Percentiles rank a stretch among this genome's conserved stretches.
phyloP scores from a whole-genome alignment of 2,113 vertebrate genomes.

The Catharus minimus region DNA sequence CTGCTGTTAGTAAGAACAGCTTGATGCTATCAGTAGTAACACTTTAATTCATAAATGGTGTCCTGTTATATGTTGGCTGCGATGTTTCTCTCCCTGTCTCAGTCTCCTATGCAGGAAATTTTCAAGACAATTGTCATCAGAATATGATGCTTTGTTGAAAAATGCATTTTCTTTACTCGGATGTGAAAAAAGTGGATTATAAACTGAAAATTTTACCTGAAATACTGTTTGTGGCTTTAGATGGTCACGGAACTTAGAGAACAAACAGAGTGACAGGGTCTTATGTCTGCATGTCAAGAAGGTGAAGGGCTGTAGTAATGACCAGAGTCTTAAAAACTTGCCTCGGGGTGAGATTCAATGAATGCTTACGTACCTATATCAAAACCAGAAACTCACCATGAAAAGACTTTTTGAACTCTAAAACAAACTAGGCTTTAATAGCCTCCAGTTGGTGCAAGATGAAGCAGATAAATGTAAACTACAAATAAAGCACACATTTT shows the following conservation, averaged over 20 bases:
- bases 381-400: constrained; percentile 32
- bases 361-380: background rate
- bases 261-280: background rate
- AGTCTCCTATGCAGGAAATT: background rate
- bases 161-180: background rate
- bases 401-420: constrained; percentile 44
- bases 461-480: constrained; percentile 46
- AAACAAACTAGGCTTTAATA: constrained; percentile 46
- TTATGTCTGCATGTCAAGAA: background rate
- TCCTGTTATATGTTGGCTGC: background rate
- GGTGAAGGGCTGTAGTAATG: background rate
- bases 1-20: background rate
- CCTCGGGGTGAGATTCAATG: background rate
- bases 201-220: background rate
- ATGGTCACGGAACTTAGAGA: background rate
- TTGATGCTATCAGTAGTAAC: background rate
- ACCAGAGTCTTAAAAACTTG: background rate
- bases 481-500: constrained; percentile 50
- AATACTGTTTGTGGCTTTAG: background rate
- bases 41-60: background rate
- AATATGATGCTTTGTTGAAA: background rate
- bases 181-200: background rate
- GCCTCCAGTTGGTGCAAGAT: constrained; percentile 50
- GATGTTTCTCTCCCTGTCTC: background rate
- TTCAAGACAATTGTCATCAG: background rate